These are phyloP conservation scores for Phymanthus crucifer DNA, from an alignment of 92 coral and sea anemone genomes.

Conservation along the genomic window DNA sequence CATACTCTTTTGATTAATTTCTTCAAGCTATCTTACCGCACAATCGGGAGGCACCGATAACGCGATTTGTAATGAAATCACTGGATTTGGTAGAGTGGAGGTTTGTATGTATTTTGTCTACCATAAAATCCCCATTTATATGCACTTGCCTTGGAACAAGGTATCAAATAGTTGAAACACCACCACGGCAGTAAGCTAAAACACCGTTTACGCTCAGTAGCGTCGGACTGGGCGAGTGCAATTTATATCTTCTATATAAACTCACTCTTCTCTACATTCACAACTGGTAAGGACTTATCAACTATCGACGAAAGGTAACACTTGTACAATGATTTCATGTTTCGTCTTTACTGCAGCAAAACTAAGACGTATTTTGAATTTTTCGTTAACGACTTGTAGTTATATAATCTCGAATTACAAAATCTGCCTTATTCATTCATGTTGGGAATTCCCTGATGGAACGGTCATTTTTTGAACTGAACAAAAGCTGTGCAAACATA, in stretches of 20 bases:
- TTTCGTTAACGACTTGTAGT: background rate
- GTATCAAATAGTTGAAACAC: background rate
- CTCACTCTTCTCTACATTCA: background rate
- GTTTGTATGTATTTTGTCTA: slow-evolving; percentile 63
- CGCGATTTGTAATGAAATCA: slow-evolving; percentile 67
- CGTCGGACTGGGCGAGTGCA: background rate
- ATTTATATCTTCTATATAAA: background rate
- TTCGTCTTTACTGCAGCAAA: background rate
- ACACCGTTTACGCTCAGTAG: background rate
- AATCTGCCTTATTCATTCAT: background rate
- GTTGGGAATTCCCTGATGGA: background rate
- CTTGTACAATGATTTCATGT: background rate
- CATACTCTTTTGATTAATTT: slow-evolving; percentile 44
- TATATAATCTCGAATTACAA: background rate
- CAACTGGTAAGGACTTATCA: background rate
- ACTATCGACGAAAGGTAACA: slow-evolving; percentile 8
- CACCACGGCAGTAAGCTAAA: background rate
- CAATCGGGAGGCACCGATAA: slow-evolving; percentile 57
- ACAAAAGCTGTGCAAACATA: slow-evolving; percentile 35
- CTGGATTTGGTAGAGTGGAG: slow-evolving; percentile 53
- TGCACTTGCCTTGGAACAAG: background rate
- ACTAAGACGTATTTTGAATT: background rate
- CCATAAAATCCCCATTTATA: background rate
- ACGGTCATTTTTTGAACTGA: background rate
- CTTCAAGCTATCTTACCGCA: slow-evolving; percentile 46